phyloP scores from a whole-genome alignment of 2,797 vertebrate genomes.

The Limnodromus scolopaceus region DNA sequence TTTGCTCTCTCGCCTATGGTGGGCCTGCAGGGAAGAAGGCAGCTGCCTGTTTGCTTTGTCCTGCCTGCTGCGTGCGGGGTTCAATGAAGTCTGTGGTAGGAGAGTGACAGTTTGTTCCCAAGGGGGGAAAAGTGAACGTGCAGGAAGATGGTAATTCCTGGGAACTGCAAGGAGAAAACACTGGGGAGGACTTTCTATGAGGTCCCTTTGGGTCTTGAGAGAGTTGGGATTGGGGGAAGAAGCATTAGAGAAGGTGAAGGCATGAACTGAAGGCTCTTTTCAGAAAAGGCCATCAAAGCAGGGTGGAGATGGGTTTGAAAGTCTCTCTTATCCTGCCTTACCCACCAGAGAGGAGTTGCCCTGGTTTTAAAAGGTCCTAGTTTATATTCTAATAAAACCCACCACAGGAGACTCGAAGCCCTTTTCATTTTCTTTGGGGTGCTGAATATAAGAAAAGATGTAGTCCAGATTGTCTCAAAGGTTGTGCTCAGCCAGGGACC shows the following conservation, averaged over 20 bases:
- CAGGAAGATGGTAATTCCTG: neutral
- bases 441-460: neutral
- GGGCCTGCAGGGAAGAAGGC: neutral
- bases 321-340: neutral
- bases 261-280: neutral
- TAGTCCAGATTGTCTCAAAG: neutral
- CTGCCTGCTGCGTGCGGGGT: neutral
- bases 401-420: neutral
- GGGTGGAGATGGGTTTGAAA: neutral
- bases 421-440: neutral
- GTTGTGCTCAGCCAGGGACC: neutral
- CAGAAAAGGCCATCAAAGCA: neutral
- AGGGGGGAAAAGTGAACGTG: fast-evolving
- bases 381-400: neutral
- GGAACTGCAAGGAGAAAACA: neutral
- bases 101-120: neutral
- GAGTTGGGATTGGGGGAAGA: neutral
- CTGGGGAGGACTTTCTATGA: fast-evolving
- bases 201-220: neutral
- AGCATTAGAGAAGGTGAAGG: neutral
- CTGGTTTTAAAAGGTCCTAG: neutral
- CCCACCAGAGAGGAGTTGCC: neutral
- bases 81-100: neutral
- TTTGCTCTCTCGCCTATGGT: neutral
- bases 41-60: neutral